Evolutionary conservation across 2,888 invertebrate species (phyloP), one percentile per base, ranked within the genome.

Genomic region (Pristionchus arcanus): DNA sequence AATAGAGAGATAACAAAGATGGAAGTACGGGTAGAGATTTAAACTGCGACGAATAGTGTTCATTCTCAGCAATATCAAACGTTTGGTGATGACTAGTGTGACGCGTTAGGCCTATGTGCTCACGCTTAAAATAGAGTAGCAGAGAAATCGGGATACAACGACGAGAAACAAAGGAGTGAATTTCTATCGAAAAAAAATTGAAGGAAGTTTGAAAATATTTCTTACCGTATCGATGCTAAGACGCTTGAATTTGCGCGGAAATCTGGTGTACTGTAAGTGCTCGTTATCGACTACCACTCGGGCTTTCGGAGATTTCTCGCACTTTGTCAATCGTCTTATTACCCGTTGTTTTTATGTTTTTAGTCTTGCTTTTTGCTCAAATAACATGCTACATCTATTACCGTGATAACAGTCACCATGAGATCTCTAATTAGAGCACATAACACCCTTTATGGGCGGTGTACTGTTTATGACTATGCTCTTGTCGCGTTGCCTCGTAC

Each of bases 1-100:
- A 42, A 77, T 16, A 13, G 42, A 31, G 25, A 42, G 77, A 71
- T 71, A 71, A 71, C 71, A 71, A 77, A 77, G 77, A 77, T 77
- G 77, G 31, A 77, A 42, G 71, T 28, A 25, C 5, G 28, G n/a
- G 68, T 5, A 13, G n/a, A 9, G 34, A 34, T 19, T 31, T 71
- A 31, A 34, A 71, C 63, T 63, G n/a, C n/a, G 2, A 5, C 5
- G 63, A 63, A 63, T 63, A 63, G 25, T n/a, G n/a, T 63, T 63
- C 63, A n/a, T 59, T 59, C 25, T n/a, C 25, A n/a, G n/a, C 25
- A n/a, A 63, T 59, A 63, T n/a, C 25, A n/a, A 25, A 11, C 5
- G n/a, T 25, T 63, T n/a, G 25, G 63, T 11, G 31, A 16, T 7
- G 21, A 34, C 71, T 31, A 31, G 71, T 71, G 16, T 15, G 34